Evolutionary conservation across 2,797 vertebrate species (phyloP).

Genomic region (Sorex maritimensis): DNA sequence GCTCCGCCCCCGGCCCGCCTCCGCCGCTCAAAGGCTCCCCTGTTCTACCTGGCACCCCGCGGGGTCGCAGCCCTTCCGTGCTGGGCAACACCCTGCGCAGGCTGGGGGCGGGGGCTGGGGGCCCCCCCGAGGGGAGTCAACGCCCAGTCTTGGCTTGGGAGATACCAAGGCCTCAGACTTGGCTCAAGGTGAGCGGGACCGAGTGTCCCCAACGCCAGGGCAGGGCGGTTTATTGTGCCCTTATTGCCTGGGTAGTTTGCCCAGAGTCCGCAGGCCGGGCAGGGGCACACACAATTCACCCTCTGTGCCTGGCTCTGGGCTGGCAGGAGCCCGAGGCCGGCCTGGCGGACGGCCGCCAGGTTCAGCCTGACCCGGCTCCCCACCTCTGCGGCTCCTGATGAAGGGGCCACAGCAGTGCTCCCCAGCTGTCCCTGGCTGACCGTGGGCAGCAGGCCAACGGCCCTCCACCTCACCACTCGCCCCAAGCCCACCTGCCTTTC

Average conservation of each 20-base stretch:
- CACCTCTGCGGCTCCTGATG: slow-evolving; percentile 53
- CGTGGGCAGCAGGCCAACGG: neutral
- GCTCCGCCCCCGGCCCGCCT: slow-evolving; percentile 58
- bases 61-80: too few relatives aligned
- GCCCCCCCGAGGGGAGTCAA: neutral
- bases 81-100: too few relatives aligned
- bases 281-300: slow-evolving; percentile 78
- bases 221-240: slow-evolving; percentile 80
- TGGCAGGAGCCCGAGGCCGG: slow-evolving; percentile 66
- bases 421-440: neutral
- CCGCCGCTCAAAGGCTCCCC: slow-evolving; percentile 2
- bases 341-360: slow-evolving; percentile 45
- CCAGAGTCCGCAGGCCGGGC: slow-evolving; percentile 71
- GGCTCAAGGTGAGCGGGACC: slow-evolving; percentile 52
- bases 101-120: neutral
- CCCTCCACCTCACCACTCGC: neutral
- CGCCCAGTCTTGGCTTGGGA: neutral
- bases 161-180: slow-evolving; percentile 60
- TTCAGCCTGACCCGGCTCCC: slow-evolving; percentile 66
- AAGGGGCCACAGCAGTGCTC: neutral
- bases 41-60: too few relatives aligned
- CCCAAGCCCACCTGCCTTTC: neutral
- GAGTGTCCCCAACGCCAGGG: slow-evolving; percentile 69
- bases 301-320: slow-evolving; percentile 80
- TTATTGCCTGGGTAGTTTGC: slow-evolving; percentile 83